These are phyloP conservation scores for Leptopilina drosophilae DNA, from an alignment of 2,888 invertebrate genomes.

Conservation along the genomic window DNA sequence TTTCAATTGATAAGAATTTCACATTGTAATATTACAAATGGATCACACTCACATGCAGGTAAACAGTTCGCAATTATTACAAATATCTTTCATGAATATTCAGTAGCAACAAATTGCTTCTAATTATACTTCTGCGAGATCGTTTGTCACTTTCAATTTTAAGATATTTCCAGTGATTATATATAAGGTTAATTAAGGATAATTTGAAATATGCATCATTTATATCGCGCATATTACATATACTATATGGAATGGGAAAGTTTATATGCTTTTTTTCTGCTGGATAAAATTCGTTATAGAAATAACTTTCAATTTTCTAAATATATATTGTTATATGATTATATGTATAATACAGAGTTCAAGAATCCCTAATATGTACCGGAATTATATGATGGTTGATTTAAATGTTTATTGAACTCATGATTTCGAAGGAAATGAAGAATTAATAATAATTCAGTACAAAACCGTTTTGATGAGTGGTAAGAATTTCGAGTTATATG, in stretches of 20 bases:
- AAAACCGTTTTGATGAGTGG: conserved; percentile 5
- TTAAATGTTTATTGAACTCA: conserved; percentile 1
- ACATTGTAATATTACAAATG: too few species aligned
- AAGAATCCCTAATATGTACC: neutral
- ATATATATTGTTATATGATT: neutral
- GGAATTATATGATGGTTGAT: neutral
- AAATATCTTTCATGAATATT: conserved; percentile 29
- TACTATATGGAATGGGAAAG: neutral
- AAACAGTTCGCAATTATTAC: conserved; percentile 1
- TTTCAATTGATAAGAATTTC: too few species aligned
- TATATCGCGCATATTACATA: neutral
- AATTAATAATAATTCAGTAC: neutral
- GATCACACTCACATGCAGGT: neutral
- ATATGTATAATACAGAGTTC: neutral
- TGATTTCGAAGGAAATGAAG: neutral
- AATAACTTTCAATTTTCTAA: neutral
- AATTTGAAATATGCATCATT: conserved; percentile 2
- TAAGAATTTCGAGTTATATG: too few species aligned
- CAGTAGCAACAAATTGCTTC: conserved; percentile 10
- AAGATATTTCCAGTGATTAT: neutral
- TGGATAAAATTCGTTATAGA: neutral
- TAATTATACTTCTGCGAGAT: neutral
- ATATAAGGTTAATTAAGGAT: conserved; percentile 7
- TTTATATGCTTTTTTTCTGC: neutral
- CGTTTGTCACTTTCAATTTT: conserved; percentile 37